Conservation (phyloP, 2,797 vertebrate species). For the Cuculus canorus region DNA sequence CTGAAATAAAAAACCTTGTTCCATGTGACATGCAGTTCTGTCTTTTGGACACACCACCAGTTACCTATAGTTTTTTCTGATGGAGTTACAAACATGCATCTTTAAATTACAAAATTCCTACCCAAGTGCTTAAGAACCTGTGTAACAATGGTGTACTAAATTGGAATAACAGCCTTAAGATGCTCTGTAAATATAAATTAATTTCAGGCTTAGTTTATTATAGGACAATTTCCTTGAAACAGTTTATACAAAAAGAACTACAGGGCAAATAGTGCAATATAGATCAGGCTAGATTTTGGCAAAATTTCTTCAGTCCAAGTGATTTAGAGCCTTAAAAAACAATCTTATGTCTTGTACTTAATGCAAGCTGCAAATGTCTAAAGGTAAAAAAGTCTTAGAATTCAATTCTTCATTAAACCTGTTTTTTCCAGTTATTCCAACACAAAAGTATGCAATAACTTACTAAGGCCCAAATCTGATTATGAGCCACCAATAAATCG, state of each 20-base stretch:
- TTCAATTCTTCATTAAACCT: background rate
- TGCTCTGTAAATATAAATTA: background rate
- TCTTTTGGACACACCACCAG: background rate
- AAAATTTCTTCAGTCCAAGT: background rate
- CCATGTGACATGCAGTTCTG: rapidly evolving
- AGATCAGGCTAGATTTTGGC: background rate
- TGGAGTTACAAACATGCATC: background rate
- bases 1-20: background rate
- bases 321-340: background rate
- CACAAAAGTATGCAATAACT: background rate
- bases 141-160: background rate
- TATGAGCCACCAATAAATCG: background rate
- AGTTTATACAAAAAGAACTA: background rate
- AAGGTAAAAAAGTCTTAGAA: background rate
- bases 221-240: background rate
- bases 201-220: background rate
- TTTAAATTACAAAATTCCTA: background rate
- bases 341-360: background rate
- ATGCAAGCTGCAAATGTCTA: background rate
- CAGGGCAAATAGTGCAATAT: background rate
- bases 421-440: background rate
- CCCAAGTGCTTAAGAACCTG: background rate
- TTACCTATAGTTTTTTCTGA: background rate
- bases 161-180: background rate
- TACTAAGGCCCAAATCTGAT: background rate